Conservation (phyloP, 2,797 vertebrate genomes). For the Pantherophis alleghaniensis region DNA sequence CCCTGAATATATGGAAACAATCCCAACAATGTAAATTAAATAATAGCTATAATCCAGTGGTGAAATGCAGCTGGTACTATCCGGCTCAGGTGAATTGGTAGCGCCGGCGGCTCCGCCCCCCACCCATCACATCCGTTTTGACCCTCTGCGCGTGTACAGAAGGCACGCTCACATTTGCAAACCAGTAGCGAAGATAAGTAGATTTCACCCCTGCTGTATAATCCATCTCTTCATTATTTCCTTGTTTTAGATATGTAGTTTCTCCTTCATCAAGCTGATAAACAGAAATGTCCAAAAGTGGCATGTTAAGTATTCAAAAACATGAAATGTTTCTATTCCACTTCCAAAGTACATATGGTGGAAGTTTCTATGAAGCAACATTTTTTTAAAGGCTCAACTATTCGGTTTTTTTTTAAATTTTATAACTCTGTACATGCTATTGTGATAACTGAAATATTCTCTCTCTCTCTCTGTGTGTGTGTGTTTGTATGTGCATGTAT, state of each 20-base stretch:
- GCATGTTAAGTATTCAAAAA: not conserved
- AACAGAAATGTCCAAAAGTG: not conserved
- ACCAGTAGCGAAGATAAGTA: too few relatives aligned
- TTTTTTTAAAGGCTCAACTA: not conserved
- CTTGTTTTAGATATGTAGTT: not conserved
- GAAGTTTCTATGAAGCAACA: not conserved
- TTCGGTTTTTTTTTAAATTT: not conserved
- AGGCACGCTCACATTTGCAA: too few relatives aligned
- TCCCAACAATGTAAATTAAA: not conserved
- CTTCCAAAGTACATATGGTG: not conserved
- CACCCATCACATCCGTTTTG: too few relatives aligned
- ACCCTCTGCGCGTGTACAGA: too few relatives aligned
- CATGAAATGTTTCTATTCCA: not conserved
- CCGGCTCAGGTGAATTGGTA: too few relatives aligned
- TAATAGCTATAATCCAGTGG: not conserved
- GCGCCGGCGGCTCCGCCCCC: too few relatives aligned
- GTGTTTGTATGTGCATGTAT: not conserved
- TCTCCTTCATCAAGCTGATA: not conserved
- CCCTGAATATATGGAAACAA: not conserved
- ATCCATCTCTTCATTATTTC: not conserved
- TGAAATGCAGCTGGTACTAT: too few relatives aligned
- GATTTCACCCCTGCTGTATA: not conserved
- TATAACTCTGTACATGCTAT: not conserved
- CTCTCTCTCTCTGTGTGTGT: not conserved
- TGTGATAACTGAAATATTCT: not conserved